These are phyloP conservation scores for Zeuzera pyrina DNA, from an alignment of 2,888 invertebrate species.

Conservation along the genomic window DNA sequence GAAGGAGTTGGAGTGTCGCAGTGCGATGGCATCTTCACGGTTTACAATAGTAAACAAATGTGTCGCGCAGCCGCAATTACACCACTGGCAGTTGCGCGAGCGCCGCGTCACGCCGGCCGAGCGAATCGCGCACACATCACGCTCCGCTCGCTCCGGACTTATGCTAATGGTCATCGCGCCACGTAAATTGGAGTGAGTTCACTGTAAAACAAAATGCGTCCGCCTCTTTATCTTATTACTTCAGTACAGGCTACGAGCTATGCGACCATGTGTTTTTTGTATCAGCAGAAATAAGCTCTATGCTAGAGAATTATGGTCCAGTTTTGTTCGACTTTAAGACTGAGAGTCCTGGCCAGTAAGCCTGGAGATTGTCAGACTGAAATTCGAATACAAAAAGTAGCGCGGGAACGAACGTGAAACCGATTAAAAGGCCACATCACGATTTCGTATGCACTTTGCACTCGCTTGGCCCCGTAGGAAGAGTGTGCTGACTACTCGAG, in stretches of 20 bases:
- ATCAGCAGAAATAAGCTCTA: slow-evolving; percentile 38
- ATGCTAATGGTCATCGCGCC: slow-evolving; percentile 66
- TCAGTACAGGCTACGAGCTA: slow-evolving; percentile 35
- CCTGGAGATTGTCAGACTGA: slow-evolving; percentile 58
- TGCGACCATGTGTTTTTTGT: slow-evolving; percentile 14
- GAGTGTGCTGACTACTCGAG: slow-evolving; percentile 31
- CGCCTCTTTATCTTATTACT: slow-evolving; percentile 69
- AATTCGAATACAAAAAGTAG: slow-evolving; percentile 69
- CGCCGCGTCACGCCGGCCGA: slow-evolving; percentile 37
- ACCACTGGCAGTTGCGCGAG: slow-evolving; percentile 23
- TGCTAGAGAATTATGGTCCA: slow-evolving; percentile 30
- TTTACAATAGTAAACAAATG: slow-evolving; percentile 71
- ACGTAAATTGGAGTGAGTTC: slow-evolving; percentile 68
- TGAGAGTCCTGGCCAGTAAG: slow-evolving; percentile 36
- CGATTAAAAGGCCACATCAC: slow-evolving; percentile 72
- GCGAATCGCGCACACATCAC: slow-evolving; percentile 62
- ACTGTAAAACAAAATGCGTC: slow-evolving; percentile 64
- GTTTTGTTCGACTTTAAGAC: slow-evolving; percentile 27
- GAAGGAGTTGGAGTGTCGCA: slow-evolving; percentile 49
- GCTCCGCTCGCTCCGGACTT: slow-evolving; percentile 53
- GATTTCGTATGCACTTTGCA: slow-evolving; percentile 73
- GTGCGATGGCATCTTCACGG: slow-evolving; percentile 68
- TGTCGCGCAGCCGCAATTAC: slow-evolving; percentile 65
- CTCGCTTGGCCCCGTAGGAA: slow-evolving; percentile 55
- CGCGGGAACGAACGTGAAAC: slow-evolving; percentile 67